phyloP scores from a whole-genome alignment of 2,888 invertebrate species.

The Leptopilina myrica region DNA sequence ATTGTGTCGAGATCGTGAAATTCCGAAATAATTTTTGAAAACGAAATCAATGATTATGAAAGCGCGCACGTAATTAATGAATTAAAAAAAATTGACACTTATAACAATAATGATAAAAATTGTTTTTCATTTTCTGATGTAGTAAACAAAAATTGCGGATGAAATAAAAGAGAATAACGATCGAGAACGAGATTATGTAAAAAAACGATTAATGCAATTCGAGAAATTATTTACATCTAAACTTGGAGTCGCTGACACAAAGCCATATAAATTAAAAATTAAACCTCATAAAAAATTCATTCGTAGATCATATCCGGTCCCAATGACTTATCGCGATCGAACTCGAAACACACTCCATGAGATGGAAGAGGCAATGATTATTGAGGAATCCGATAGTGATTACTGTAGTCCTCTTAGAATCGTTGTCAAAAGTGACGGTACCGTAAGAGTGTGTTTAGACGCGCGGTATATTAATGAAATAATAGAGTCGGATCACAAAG shows the following conservation, averaged over 20 bases:
- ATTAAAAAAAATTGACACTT: background rate
- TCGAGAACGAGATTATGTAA: background rate
- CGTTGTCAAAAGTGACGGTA: background rate
- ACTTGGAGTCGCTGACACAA: too few relatives aligned
- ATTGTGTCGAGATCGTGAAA: too few relatives aligned
- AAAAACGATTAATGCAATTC: background rate
- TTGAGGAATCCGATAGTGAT: background rate
- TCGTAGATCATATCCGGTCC: too few relatives aligned
- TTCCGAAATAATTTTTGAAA: background rate
- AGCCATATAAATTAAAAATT: too few relatives aligned
- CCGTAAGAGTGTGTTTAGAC: too few relatives aligned
- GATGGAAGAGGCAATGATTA: background rate
- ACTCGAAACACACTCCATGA: background rate
- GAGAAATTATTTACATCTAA: background rate
- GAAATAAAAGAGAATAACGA: background rate
- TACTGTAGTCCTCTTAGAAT: background rate
- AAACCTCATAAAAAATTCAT: too few relatives aligned
- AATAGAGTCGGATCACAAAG: conserved; percentile 59
- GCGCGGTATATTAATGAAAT: too few relatives aligned
- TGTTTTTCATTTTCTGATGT: background rate
- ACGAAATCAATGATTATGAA: background rate
- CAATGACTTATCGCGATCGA: too few relatives aligned
- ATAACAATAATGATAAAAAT: background rate
- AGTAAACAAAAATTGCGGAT: background rate
- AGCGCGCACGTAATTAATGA: background rate